Evolutionary conservation across 2,113 vertebrate species (phyloP).

Genomic region (Riparia riparia): DNA sequence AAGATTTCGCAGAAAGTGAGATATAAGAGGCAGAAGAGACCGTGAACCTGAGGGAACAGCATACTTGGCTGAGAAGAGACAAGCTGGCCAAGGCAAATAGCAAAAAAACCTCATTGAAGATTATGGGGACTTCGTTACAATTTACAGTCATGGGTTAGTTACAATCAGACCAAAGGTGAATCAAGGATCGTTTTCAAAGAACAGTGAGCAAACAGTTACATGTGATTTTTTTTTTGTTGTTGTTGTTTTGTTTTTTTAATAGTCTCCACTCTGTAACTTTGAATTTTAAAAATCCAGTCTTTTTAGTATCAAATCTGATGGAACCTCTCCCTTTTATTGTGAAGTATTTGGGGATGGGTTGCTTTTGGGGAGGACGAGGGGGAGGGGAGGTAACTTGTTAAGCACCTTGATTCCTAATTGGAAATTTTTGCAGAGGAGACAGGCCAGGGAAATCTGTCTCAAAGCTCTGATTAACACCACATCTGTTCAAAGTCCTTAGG

Average conservation of each 20-base stretch:
- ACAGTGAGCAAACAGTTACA: neutral
- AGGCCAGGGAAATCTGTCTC: neutral
- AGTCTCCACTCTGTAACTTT: neutral
- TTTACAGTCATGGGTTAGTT: neutral
- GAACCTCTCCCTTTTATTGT: neutral
- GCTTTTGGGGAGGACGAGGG: rapidly evolving
- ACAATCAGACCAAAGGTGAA: neutral
- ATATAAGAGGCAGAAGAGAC: neutral
- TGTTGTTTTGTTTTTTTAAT: no score
- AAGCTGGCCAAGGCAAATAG: neutral
- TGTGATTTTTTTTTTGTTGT: neutral
- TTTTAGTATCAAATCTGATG: neutral
- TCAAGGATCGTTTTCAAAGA: rapidly evolving
- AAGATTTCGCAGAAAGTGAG: neutral
- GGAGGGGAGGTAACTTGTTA: rapidly evolving
- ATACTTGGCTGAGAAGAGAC: neutral
- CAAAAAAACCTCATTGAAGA: neutral
- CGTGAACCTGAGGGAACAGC: neutral
- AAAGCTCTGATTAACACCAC: neutral
- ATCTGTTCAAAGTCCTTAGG: neutral
- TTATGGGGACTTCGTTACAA: neutral
- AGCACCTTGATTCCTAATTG: neutral
- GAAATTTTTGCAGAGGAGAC: neutral
- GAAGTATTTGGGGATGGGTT: neutral
- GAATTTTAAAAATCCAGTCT: neutral